Base-by-base conservation (phyloP, 2,888 invertebrate species). In the Linnaemya vulpina region DNA sequence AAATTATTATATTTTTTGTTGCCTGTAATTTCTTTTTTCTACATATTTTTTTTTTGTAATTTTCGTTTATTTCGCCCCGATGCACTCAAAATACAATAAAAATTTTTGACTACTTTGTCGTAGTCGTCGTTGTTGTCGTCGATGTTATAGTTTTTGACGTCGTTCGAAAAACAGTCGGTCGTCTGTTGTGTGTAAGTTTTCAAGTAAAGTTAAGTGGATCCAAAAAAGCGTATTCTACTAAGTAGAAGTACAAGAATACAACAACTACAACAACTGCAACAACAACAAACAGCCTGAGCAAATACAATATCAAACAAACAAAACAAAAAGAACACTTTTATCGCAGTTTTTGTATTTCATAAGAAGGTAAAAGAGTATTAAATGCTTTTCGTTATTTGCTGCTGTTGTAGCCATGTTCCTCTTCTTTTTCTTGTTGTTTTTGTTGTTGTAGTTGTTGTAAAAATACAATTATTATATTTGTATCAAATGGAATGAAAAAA, bases 141-240 rank as follows among this genome's bases (percentile, higher is more conserved):
- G 85, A 82, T 85, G 68, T 78, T 75, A 79, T 78, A 74, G 65
- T 60, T 81, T 82, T 71, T 78, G 82, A 85, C 82, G 82, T 82
- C 82, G 78, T 79, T 85, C 82, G 74, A 82, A 80, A 80, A 82
- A 82, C 78, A 78, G 78, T 68, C 78, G 78, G 78, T 70, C 78
- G 78, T 82, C 75, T 80, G 84, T 76, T 84, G 80, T 80, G 83
- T 80, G 62, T 84, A 84, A 82, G 85, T 85, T 85, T 82, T 80
- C 74, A 80, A 85, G 82, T 85, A 82, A 85, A 82, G 85, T 82
- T 85, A 85, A 82, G 85, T 85, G 78, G 82, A 85, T 75, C 85
- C 82, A 81, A 81, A 75, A 85, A 82, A 84, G 46, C 75, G 53
- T 81, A 82, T 71, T 76, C 76, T 71, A 82, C 81, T 81, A 81